Evolutionary conservation across 1,140 invertebrate genomes (phyloP).

Genomic region (Rhyacophila brunnea): DNA sequence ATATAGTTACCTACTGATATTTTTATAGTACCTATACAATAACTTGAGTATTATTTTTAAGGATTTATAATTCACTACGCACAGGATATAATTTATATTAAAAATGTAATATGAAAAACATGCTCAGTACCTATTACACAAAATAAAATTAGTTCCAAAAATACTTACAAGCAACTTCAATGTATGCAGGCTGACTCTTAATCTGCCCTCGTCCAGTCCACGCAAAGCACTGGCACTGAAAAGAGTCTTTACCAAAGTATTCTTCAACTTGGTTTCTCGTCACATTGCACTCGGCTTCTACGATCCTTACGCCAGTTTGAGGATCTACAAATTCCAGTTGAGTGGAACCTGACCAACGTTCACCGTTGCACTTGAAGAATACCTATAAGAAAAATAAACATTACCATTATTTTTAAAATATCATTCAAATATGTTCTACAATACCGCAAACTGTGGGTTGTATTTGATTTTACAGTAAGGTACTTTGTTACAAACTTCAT

Average conservation of each 20-base stretch:
- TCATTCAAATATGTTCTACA: too few relatives aligned
- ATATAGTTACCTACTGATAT: too few relatives aligned
- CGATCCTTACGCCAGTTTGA: conserved; percentile 77
- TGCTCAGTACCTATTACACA: too few relatives aligned
- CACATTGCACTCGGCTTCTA: conserved; percentile 82
- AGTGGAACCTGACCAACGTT: conserved; percentile 58
- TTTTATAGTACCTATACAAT: too few relatives aligned
- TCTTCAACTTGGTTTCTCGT: conserved; percentile 86
- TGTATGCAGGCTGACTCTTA: conserved; percentile 75
- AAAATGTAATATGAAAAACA: too few relatives aligned
- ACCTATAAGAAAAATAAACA: conserved; percentile 56
- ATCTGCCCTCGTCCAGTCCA: conserved; percentile 74
- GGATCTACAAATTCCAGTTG: conserved; percentile 70
- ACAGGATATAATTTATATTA: too few relatives aligned
- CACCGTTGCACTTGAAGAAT: conserved; percentile 79
- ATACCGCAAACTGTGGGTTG: too few relatives aligned
- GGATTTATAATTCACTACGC: too few relatives aligned
- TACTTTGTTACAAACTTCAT: too few relatives aligned
- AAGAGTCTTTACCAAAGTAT: conserved; percentile 82
- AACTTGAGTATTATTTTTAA: too few relatives aligned
- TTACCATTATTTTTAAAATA: too few relatives aligned
- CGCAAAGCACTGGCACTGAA: conserved; percentile 85
- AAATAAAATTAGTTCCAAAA: not conserved
- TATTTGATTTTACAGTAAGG: too few relatives aligned
- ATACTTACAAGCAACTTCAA: conserved; percentile 88